A percentile compares a stretch with the other conserved stretches of the same genome.
Conservation (phyloP, 2,888 invertebrate species). For the Noctua janthina region DNA sequence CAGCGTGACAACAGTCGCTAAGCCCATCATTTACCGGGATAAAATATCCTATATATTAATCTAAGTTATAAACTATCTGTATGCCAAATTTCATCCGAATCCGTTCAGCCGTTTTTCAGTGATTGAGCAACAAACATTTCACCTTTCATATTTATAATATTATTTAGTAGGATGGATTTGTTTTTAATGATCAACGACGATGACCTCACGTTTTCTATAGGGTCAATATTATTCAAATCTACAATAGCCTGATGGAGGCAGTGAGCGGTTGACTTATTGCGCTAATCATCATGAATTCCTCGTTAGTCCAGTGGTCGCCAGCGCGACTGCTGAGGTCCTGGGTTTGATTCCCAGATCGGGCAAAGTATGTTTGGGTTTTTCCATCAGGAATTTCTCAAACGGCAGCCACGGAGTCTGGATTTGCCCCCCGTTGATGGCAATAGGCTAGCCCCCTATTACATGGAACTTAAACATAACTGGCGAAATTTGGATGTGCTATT, state of each 20-base stretch:
- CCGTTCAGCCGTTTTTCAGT: background rate
- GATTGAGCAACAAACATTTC: background rate
- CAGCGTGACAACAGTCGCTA: background rate
- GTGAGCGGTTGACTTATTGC: background rate
- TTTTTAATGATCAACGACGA: background rate
- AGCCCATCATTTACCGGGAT: background rate
- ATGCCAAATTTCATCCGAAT: background rate
- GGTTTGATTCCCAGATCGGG: too few relatives aligned
- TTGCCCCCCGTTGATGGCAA: too few relatives aligned
- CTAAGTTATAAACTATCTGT: background rate
- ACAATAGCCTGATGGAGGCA: background rate
- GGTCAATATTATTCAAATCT: background rate
- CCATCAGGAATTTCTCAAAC: too few relatives aligned
- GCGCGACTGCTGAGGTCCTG: too few relatives aligned
- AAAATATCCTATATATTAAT: background rate
- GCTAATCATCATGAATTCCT: background rate
- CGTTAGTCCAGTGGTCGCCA: too few relatives aligned
- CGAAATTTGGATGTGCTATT: too few relatives aligned
- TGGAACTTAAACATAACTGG: too few relatives aligned
- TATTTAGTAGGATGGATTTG: background rate
- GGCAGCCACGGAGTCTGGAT: too few relatives aligned
- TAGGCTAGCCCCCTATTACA: too few relatives aligned
- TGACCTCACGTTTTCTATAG: background rate
- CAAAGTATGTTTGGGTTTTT: too few relatives aligned
- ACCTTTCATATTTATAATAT: background rate